Evolutionary conservation across 2,888 invertebrate species (phyloP).

Genomic region (Platycheirus albimanus): DNA sequence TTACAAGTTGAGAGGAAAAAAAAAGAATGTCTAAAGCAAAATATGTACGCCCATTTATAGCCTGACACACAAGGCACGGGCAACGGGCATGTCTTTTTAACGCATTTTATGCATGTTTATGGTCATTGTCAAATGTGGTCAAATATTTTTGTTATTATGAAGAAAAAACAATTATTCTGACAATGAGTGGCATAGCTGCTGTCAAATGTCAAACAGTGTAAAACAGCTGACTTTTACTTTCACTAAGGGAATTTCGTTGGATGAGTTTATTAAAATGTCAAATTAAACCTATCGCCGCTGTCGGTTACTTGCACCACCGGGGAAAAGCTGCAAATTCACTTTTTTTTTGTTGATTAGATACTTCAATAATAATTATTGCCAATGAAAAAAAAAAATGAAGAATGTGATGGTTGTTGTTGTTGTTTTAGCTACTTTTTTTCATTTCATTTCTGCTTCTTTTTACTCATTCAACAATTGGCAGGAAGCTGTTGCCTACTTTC

Average conservation of each 20-base stretch:
- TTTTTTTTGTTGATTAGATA: not conserved
- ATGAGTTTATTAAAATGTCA: not conserved
- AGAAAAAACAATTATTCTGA: not conserved
- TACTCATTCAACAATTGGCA: slow-evolving; percentile 27
- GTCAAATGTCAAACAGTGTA: slow-evolving; percentile 3
- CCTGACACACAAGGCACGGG: slow-evolving; percentile 5
- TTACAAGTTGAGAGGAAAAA: not conserved
- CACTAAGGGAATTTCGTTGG: not conserved
- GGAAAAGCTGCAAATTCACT: too few species aligned
- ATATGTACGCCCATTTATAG: slow-evolving; percentile 12
- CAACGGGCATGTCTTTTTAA: slow-evolving; percentile 1
- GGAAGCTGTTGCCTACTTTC: slow-evolving; percentile 55
- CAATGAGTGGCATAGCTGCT: not conserved
- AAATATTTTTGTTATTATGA: not conserved
- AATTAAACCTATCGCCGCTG: not conserved
- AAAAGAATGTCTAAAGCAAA: slow-evolving; percentile 3
- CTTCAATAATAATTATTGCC: slow-evolving; percentile 3
- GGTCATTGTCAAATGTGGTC: slow-evolving; percentile 33
- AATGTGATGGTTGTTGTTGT: slow-evolving; percentile 12
- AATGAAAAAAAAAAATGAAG: slow-evolving; percentile 7
- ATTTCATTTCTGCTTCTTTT: not conserved
- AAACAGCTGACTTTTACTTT: slow-evolving; percentile 37
- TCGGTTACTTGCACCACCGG: too few species aligned
- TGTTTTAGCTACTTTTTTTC: not conserved
- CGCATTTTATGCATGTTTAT: slow-evolving; percentile 28